Base-by-base conservation (phyloP, 2,797 vertebrate species). In the Paratrypauchen microcephalus region DNA sequence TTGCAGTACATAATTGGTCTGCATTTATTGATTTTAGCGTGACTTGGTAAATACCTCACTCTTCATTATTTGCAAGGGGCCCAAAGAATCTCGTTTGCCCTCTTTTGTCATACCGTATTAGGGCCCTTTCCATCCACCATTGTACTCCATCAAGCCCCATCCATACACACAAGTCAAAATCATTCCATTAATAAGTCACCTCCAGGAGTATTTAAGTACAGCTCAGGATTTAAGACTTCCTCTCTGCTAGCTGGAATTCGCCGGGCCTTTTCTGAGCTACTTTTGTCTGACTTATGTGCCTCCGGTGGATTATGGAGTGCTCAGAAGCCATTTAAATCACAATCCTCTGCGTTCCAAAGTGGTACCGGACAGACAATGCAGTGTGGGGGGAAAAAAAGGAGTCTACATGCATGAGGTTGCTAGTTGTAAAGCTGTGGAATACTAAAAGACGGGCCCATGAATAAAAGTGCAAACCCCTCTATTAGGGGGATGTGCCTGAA, bases 401-500 rank as follows among this genome's bases (percentile, higher is more conserved):
- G 67, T 78, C 74, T 66, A 84, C 77, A 78, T 83, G 83, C 39
- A 65, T 79, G 50, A 77, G 81, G 79, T 85, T 86, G 86, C 79
- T 87, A 74, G 87, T 84, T 87, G 87, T 88, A 89, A 89, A 91
- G 89, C 87, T 86, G 84, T 79, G 75, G 84, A 91, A 86, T 90
- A 86, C 83, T 87, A 89, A 85, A 65, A 88, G 86, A 86, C 84
- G 76, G 83, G 76, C 83, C 87, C 85, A 87, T 89, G 87, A 91
- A 93, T 90, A 91, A 92, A 91, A 90, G 87, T 87, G 82, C 90
- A 91, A 93, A 92, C 87, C 92, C 91, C 87, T 86, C 91, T 87
- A 92, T 93, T 93, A 92, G 85, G 81, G 83, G 89, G 85, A 93
- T 90, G 85, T 92, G 92, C 83, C 91, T 92, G 89, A 92, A 91